phyloP scores from a whole-genome alignment of 2,888 invertebrate species.

The Trachelus stipa region DNA sequence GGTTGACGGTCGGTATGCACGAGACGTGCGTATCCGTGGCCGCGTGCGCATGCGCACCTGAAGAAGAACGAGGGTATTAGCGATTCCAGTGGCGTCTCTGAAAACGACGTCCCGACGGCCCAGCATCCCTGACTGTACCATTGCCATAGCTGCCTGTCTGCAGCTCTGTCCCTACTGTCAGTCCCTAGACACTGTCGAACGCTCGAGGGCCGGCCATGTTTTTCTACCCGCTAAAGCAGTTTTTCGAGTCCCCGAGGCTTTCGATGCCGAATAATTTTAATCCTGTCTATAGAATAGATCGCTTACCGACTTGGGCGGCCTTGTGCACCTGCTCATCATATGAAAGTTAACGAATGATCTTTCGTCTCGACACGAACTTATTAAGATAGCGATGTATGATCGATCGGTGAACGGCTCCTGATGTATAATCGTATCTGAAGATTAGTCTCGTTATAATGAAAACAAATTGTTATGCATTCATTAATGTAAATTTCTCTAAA shows the following conservation, averaged over 20 bases:
- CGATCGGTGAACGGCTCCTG: background rate
- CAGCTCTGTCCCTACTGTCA: conserved; percentile 11
- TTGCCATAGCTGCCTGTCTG: conserved; percentile 40
- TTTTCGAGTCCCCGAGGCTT: conserved; percentile 24
- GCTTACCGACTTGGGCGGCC: background rate
- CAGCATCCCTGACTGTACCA: conserved; percentile 38
- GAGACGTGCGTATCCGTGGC: background rate
- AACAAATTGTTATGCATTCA: no score
- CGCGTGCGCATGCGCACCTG: background rate
- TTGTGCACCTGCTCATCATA: background rate
- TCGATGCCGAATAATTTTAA: conserved; percentile 6
- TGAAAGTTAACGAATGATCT: background rate
- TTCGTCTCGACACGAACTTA: background rate
- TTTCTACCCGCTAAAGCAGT: conserved; percentile 24
- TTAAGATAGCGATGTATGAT: background rate
- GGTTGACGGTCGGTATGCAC: background rate
- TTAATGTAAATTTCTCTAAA: no score
- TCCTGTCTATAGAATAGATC: background rate
- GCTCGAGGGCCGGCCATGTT: conserved; percentile 20
- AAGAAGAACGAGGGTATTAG: conserved; percentile 11
- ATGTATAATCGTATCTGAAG: background rate
- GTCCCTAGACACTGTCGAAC: conserved; percentile 1
- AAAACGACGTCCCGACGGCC: conserved; percentile 41
- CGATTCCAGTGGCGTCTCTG: conserved; percentile 22
- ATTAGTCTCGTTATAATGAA: background rate